phyloP scores from a whole-genome alignment of 2,113 vertebrate species.

The Crotophaga sulcirostris region DNA sequence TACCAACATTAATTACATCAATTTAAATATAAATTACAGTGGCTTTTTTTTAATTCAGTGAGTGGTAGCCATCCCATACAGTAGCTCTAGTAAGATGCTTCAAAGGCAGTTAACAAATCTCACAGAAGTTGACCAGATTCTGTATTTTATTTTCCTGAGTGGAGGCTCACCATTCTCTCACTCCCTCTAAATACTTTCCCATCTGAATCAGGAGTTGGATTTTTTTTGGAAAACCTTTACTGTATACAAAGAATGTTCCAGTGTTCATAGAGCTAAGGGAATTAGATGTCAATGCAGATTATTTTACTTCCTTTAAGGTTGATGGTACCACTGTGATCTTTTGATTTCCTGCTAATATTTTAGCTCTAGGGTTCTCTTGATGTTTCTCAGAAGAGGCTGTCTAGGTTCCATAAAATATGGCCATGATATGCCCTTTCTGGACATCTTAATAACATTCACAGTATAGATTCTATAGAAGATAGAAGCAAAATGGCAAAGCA shows the following conservation, averaged over 20 bases:
- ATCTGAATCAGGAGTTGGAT: neutral
- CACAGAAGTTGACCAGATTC: neutral
- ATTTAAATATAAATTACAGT: neutral
- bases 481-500: neutral
- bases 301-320: neutral
- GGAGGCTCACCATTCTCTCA: neutral
- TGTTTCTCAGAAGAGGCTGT: neutral
- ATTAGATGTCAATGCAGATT: neutral
- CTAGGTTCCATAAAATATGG: neutral
- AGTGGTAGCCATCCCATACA: neutral
- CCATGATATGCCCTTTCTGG: neutral
- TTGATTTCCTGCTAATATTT: neutral
- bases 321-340: neutral
- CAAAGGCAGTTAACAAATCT: neutral
- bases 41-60: neutral
- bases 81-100: neutral
- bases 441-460: fast-evolving
- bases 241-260: neutral
- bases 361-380: neutral
- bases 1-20: neutral
- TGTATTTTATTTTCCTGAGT: neutral
- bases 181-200: neutral
- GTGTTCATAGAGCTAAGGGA: neutral
- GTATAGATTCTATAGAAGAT: neutral
- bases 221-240: neutral